Base-by-base conservation (phyloP, 2,888 invertebrate genomes). In the Acrobasis consociella region DNA sequence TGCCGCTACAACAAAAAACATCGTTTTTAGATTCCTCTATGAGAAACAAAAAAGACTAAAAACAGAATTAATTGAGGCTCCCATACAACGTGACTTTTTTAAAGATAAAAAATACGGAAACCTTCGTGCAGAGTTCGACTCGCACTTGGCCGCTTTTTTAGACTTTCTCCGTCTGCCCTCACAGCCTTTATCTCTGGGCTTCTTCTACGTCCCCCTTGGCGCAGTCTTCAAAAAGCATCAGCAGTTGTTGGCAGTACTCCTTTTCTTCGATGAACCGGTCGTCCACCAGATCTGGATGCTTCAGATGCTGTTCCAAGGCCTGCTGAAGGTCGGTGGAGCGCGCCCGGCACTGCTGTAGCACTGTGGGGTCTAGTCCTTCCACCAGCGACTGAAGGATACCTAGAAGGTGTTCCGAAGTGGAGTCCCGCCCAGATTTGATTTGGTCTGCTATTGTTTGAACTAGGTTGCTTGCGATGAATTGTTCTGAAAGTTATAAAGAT, bases 381-480 rank as follows among this genome's bases (percentile, higher is more conserved):
- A 85, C 51, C 2, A 91, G 66, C 0, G 75, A 69, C 0, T 76
- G 63, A 0, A 92, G 72, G 1, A 86, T 73, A 63, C 77, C 75
- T 1, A 93, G 78, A 0, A 91, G 52, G 22, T 91, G 89, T 52
- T 89, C 89, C 0, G 90, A 80, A 1, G 81, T 74, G 0, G 78
- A 75, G 49, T 86, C 81, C 0, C 81, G 74, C 0, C 78, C 76
- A 0, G 61, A 58, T 46, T 78, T 77, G 0, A 92, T 66, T 49
- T 81, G 78, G 0, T 73, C 70, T 0, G 81, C 74, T 22, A 91
- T 72, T 0, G 69, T 71, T 16, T 69, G 65, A 0, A 88, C 77
- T 0, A 89, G 66, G 62, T 88, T 83, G 11, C 74, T 67, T n/a
- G 74, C 65, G 9, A 87, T 72, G 69, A 88, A 85, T 67, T 80